A percentile compares a stretch with the other conserved stretches of the same genome.
Evolutionary conservation across 92 coral and sea anemone genomes (phyloP).

Genomic region (Anthopleura xanthogrammica): DNA sequence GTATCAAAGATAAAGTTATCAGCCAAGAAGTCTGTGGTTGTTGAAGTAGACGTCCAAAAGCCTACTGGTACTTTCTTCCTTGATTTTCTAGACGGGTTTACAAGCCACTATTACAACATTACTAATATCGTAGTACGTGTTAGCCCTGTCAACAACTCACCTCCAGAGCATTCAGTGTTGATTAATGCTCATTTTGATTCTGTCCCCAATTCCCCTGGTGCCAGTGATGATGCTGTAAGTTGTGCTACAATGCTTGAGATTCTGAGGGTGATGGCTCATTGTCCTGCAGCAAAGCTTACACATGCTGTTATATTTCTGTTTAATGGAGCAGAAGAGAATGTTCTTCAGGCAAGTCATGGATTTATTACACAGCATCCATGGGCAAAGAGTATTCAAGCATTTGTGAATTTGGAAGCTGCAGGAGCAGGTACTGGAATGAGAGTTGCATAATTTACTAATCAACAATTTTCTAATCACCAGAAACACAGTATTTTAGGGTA

Average conservation of each 20-base stretch:
- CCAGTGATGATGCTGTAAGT: slow-evolving; percentile 96
- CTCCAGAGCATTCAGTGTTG: slow-evolving; percentile 72
- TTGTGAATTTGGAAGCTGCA: slow-evolving; percentile 94
- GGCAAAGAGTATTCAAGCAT: slow-evolving; percentile 75
- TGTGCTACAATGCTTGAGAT: slow-evolving; percentile 96
- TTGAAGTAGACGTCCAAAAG: slow-evolving; percentile 85
- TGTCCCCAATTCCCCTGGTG: slow-evolving; percentile 79
- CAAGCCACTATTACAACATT: slow-evolving; percentile 75
- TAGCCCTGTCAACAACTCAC: slow-evolving; percentile 52
- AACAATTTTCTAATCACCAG: too few relatives aligned
- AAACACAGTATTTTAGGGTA: too few relatives aligned
- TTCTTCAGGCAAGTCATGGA: slow-evolving; percentile 96
- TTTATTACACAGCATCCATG: slow-evolving; percentile 94
- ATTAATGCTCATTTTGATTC: slow-evolving; percentile 95
- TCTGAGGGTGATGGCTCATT: slow-evolving; percentile 70
- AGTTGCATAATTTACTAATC: too few relatives aligned
- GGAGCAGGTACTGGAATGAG: slow-evolving; percentile 68
- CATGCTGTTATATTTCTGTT: slow-evolving; percentile 83
- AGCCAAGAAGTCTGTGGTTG: slow-evolving; percentile 50
- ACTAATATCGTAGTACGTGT: slow-evolving; percentile 88
- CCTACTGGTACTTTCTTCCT: slow-evolving; percentile 78
- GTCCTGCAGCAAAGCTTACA: slow-evolving; percentile 41
- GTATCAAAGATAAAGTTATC: slow-evolving; percentile 51
- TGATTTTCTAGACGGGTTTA: slow-evolving; percentile 69
- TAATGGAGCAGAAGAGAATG: slow-evolving; percentile 97